Conservation (phyloP, 2,888 invertebrate genomes). For the Abrostola tripartita region DNA sequence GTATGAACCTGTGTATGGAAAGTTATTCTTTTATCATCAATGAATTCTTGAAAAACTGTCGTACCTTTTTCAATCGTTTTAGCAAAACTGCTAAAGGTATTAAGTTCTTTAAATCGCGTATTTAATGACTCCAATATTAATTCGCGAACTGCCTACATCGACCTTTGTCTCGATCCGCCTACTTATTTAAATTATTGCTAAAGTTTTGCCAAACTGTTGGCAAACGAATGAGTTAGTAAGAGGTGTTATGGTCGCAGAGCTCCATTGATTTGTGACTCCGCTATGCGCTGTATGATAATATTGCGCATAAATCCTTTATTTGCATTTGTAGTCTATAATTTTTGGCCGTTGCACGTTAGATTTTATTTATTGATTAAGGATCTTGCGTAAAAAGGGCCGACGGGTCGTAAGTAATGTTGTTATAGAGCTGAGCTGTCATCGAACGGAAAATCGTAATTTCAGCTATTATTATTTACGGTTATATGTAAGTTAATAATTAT, state of each 20-base stretch:
- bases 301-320: slow-evolving; percentile 39
- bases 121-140: slow-evolving; percentile 21
- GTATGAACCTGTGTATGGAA: too few relatives aligned
- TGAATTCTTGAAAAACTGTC: background rate
- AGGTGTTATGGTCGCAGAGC: slow-evolving; percentile 41
- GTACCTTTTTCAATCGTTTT: background rate
- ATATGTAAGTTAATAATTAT: too few relatives aligned
- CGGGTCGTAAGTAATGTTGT: too few relatives aligned
- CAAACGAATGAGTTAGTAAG: slow-evolving; percentile 44
- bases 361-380: slow-evolving; percentile 29
- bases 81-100: background rate
- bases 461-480: too few relatives aligned
- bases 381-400: slow-evolving; percentile 14
- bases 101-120: slow-evolving; percentile 4
- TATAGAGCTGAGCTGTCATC: background rate
- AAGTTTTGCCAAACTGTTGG: slow-evolving; percentile 42
- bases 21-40: too few relatives aligned
- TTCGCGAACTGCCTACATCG: slow-evolving; percentile 31
- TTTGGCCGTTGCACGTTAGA: slow-evolving; percentile 38
- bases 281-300: slow-evolving; percentile 36
- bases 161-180: slow-evolving; percentile 48
- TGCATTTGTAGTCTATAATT: slow-evolving; percentile 44
- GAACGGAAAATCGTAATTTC: background rate
- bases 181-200: slow-evolving; percentile 48
- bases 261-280: slow-evolving; percentile 41